Evolutionary conservation across 2,113 vertebrate species (phyloP), one percentile per base, ranked within the genome.

Genomic region (Toxotes jaculatrix): DNA sequence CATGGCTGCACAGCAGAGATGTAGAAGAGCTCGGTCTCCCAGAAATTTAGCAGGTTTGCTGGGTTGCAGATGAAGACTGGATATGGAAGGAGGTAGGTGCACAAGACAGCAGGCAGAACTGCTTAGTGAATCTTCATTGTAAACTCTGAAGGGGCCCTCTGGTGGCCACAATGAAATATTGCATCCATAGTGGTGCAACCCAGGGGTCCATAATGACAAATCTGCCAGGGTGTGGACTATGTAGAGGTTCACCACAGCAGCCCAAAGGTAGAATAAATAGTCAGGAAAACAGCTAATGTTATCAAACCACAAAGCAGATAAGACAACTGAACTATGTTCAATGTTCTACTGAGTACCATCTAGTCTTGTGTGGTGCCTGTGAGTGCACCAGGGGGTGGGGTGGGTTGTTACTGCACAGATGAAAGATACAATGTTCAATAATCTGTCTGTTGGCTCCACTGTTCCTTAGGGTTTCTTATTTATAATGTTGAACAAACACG

Each of bases 1-100:
- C 95, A 96, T 96, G 78, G 79, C 90, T 93, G 90, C 87, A 69
- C 86, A 79, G 82, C 49, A 70, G 84, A 77, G 87, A 86, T 69
- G 72, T 14, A 7, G 79, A 72, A 16, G 67, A 81, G 47, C 27
- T 83, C 51, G 4, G 53, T 67, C 53, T 86, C 59, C 17, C 65
- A 73, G 82, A 53, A 32, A 59, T 64, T n/a, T 49, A 57, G 66
- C 90, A 64, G 57, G 69, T 72, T 27, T 88, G 83, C 69, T 75
- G 76, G 69, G 61, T 70, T 89, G 89, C 91, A 84, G 84, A 59
- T 71, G 59, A 51, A 83, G 87, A 47, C 38, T 82, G 81, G 80
- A 74, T 88, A 55, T 55, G 65, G 55, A 36, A 59, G 38, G 69
- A 80, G 23, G 23, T 5, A 62, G 53, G 72, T 51, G 55, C 38